Evolutionary conservation across 2,113 vertebrate species (phyloP).

Genomic region (Mustelus asterias): DNA sequence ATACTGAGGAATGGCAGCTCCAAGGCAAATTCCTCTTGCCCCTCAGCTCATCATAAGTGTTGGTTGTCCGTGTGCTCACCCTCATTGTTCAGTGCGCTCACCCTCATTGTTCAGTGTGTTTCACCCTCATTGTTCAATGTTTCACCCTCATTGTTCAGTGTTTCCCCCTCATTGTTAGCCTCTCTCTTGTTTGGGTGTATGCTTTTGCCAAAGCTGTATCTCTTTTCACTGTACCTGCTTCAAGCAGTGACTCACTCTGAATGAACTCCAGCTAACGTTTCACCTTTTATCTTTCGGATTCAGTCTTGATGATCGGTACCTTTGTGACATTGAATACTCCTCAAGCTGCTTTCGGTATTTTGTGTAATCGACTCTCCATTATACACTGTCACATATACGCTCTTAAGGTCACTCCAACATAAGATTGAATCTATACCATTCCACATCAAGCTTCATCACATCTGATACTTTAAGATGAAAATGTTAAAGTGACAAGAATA

Average conservation of each 20-base stretch:
- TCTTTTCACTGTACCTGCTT: slow-evolving; percentile 4
- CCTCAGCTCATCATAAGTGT: too few species aligned
- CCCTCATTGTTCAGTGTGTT: not conserved
- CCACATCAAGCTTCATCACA: not conserved
- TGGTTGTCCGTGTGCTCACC: too few species aligned
- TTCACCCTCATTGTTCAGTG: too few species aligned
- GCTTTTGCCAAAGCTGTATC: not conserved
- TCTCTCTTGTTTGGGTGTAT: not conserved
- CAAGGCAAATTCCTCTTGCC: too few species aligned
- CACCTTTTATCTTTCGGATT: not conserved
- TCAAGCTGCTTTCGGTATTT: not conserved
- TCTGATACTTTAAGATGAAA: not conserved
- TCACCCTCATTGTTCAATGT: too few species aligned
- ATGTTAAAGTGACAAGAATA: not conserved
- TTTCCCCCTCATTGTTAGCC: not conserved
- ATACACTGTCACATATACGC: not conserved
- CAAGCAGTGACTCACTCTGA: not conserved
- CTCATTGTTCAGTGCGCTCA: not conserved
- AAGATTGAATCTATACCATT: not conserved
- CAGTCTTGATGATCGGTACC: not conserved
- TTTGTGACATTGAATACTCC: not conserved
- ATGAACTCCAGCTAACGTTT: not conserved
- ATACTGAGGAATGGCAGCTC: too few species aligned
- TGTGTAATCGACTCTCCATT: not conserved
- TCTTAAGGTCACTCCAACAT: not conserved